Evolutionary conservation across 2,113 vertebrate genomes (phyloP).

Genomic region (Toxotes chatareus): DNA sequence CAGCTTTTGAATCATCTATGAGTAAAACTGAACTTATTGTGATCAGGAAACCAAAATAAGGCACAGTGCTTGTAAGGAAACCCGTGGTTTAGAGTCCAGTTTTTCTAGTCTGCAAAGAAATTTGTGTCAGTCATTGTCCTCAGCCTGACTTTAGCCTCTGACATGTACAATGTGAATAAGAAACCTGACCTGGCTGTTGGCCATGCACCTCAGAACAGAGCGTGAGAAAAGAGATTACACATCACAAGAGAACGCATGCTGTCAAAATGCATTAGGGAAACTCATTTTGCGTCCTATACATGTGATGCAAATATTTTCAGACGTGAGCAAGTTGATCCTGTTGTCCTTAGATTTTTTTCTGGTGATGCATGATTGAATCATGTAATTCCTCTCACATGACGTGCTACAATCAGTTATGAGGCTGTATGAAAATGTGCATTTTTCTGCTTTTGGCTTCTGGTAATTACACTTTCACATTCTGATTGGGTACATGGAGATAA

Average conservation of each 20-base stretch:
- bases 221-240: slow-evolving; percentile 71
- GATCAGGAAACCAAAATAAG: slow-evolving; percentile 1
- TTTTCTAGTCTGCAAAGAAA: not conserved
- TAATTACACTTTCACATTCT: not conserved
- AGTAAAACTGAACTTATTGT: not conserved
- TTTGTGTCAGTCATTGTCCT: slow-evolving; percentile 46
- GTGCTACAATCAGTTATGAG: slow-evolving; percentile 12
- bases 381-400: slow-evolving; percentile 55
- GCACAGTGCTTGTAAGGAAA: not conserved
- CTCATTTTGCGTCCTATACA: slow-evolving; percentile 27
- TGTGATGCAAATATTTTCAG: slow-evolving; percentile 25
- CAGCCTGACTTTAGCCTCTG: slow-evolving; percentile 24
- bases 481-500: not conserved
- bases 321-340: slow-evolving; percentile 31
- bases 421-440: not conserved
- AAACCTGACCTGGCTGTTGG: slow-evolving; percentile 58
- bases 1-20: not conserved
- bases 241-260: slow-evolving; percentile 42
- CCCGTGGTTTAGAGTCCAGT: not conserved
- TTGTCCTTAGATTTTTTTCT: slow-evolving; percentile 11
- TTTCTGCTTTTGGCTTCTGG: not conserved
- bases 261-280: slow-evolving; percentile 50
- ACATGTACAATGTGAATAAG: slow-evolving; percentile 38
- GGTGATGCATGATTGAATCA: slow-evolving; percentile 55
- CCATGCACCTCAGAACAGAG: slow-evolving; percentile 49